Evolutionary conservation across 2,113 vertebrate genomes (phyloP), one percentile per base, ranked within the genome.

Genomic region (Nesoenas mayeri): DNA sequence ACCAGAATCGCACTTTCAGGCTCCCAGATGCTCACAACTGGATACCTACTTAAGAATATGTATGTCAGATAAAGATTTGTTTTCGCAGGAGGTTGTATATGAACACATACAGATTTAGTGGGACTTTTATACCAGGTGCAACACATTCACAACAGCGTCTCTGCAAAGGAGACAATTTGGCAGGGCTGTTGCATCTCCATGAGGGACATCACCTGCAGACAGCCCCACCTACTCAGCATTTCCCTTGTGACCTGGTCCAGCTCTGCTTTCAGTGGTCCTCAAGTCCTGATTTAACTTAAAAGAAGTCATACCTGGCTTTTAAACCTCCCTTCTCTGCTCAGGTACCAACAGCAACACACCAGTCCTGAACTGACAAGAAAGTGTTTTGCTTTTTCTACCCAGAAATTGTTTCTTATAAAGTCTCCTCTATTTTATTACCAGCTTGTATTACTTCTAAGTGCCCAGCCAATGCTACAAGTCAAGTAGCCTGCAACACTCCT

Each of bases 1-100:
- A 26, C 14, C 10, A 28, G 24, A 80, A 38, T 15, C 2, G 0
- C 47, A 9, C 26, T 14, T 24, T 0, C 1, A 19, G 36, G 36
- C 12, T 9, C 42, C 26, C 5, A 11, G 28, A 6, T 61, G 54
- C 47, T 47, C 32, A 3, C 19, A 10, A 5, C 12, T 2, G 22
- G 17, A 60, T 26, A 32, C 9, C 44, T 22, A 18, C 6, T 40
- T 2, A 20, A 31, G n/a, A 34, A 22, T n/a, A 40, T 0, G 9
- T n/a, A 15, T 28, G 29, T 34, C 66, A 47, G 16, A 36, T 15
- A 26, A 32, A 31, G 20, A 34, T 9, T 25, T 54, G 19, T 29
- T 47, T 60, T 47, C 25, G n/a, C 9, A 66, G 26, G 22, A 47
- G 21, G 14, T 15, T 53, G 32, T 21, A 19, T 2, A 74, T 44